A percentile compares a stretch with the other conserved stretches of the same genome.
These are phyloP conservation scores for Willisornis vidua DNA, from an alignment of 2,113 vertebrate genomes.

Conservation along the genomic window DNA sequence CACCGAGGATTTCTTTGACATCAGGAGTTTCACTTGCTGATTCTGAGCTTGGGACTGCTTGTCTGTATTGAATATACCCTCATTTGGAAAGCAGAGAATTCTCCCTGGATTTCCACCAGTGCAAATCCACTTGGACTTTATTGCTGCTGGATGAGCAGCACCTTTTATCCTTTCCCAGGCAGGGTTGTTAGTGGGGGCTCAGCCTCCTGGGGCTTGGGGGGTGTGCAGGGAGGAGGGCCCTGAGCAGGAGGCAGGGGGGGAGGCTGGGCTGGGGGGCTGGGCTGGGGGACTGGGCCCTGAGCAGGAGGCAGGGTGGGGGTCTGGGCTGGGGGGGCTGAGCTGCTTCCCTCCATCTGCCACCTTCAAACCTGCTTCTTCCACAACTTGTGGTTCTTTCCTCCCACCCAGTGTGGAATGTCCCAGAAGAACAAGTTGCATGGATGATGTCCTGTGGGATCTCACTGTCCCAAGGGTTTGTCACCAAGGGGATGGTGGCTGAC, in stretches of 20 bases:
- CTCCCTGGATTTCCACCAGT: slow-evolving; percentile 33
- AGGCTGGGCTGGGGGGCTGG: neutral
- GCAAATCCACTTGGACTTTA: slow-evolving; percentile 36
- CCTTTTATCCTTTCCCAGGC: slow-evolving; percentile 1
- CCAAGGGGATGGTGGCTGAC: neutral
- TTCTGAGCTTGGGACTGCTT: slow-evolving; percentile 33
- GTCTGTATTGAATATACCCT: neutral
- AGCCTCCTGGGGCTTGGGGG: slow-evolving; percentile 1
- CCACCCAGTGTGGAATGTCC: neutral
- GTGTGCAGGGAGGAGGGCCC: neutral
- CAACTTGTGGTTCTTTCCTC: neutral
- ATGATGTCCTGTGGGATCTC: neutral
- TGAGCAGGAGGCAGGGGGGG: neutral
- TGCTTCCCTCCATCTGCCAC: neutral
- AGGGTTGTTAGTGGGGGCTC: slow-evolving; percentile 14
- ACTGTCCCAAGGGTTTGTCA: neutral
- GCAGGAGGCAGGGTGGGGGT: neutral
- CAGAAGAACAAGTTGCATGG: neutral
- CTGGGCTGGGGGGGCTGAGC: neutral
- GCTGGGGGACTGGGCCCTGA: neutral
- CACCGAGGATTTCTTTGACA: slow-evolving; percentile 64
- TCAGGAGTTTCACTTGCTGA: slow-evolving; percentile 71
- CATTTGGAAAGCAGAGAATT: slow-evolving; percentile 11
- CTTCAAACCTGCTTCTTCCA: slow-evolving; percentile 7
- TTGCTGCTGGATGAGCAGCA: neutral